These are phyloP conservation scores for Cheilosia urbana DNA, from an alignment of 2,888 invertebrate species.

Conservation along the genomic window DNA sequence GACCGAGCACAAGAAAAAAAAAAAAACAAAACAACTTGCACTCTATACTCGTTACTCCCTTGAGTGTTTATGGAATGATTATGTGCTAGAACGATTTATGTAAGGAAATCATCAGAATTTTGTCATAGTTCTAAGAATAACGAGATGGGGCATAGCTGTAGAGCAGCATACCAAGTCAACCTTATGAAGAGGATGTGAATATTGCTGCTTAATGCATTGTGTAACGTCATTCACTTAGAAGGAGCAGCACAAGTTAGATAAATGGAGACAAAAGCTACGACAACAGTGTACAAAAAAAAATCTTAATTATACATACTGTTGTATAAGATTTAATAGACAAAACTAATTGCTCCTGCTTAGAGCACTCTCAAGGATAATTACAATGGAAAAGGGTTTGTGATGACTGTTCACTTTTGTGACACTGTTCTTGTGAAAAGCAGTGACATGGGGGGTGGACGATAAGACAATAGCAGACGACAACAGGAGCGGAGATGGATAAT, in stretches of 20 bases:
- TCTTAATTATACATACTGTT: constrained; percentile 58
- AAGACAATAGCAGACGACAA: not conserved
- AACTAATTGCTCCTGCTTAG: constrained; percentile 63
- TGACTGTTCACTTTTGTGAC: constrained; percentile 59
- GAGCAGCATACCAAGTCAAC: constrained; percentile 13
- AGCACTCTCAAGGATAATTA: constrained; percentile 65
- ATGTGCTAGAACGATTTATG: constrained; percentile 52
- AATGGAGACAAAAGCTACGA: not conserved
- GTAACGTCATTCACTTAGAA: constrained; percentile 20
- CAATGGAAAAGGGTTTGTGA: constrained; percentile 62
- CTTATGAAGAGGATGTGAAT: not conserved
- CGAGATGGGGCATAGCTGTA: not conserved
- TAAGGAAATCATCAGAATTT: constrained; percentile 55
- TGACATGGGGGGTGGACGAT: constrained; percentile 9
- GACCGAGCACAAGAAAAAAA: not conserved
- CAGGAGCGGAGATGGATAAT: constrained; percentile 19
- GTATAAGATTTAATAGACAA: constrained; percentile 64
- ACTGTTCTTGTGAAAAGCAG: constrained; percentile 39
- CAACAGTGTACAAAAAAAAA: not conserved
- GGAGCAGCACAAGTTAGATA: constrained; percentile 6
- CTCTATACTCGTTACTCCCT: constrained; percentile 11
- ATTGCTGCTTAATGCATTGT: constrained; percentile 9
- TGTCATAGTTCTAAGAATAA: not conserved
- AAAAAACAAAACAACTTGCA: not conserved
- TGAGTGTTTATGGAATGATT: constrained; percentile 47